Percentiles rank a stretch among this genome's conserved stretches.
These are phyloP conservation scores for Penaeus monodon DNA, from an alignment of 2,888 invertebrate genomes.

Conservation along the genomic window DNA sequence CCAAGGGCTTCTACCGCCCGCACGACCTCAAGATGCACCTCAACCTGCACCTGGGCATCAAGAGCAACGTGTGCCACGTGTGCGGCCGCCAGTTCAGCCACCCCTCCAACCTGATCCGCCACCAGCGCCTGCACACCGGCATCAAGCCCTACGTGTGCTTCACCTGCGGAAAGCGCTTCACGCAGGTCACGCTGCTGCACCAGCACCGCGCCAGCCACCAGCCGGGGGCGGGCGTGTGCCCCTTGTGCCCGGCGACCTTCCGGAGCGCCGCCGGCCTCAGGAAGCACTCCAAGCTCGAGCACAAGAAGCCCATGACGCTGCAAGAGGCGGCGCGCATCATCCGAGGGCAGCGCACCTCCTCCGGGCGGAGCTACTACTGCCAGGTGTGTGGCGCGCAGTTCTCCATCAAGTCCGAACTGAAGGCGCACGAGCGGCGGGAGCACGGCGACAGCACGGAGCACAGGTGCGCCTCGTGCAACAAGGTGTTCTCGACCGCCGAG, in stretches of 20 bases:
- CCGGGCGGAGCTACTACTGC: constrained; percentile 56
- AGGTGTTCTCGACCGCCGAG: constrained; percentile 31
- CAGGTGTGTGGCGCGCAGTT: constrained; percentile 58
- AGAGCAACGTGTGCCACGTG: constrained; percentile 70
- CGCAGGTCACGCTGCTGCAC: constrained; percentile 42
- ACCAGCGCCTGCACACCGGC: constrained; percentile 69
- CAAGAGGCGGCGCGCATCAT: constrained; percentile 35
- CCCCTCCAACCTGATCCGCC: constrained; percentile 70
- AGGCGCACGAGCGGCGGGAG: constrained; percentile 39
- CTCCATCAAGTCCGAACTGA: constrained; percentile 43
- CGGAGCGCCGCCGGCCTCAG: constrained; percentile 43
- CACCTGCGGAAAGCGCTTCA: constrained; percentile 55
- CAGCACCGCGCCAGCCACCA: constrained; percentile 43
- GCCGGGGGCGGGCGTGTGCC: constrained; percentile 43
- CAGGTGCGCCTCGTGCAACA: constrained; percentile 47
- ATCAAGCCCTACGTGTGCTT: constrained; percentile 60
- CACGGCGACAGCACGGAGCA: constrained; percentile 33
- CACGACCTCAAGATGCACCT: constrained; percentile 70
- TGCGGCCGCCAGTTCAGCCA: constrained; percentile 71
- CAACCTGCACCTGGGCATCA: constrained; percentile 71
- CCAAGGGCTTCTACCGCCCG: constrained; percentile 70
- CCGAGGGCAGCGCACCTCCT: constrained; percentile 24
- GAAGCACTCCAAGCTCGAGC: constrained; percentile 53
- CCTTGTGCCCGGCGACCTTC: constrained; percentile 51
- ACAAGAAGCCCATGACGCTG: constrained; percentile 43